phyloP scores from a whole-genome alignment of 2,888 invertebrate species.

The Melolontha melolontha region DNA sequence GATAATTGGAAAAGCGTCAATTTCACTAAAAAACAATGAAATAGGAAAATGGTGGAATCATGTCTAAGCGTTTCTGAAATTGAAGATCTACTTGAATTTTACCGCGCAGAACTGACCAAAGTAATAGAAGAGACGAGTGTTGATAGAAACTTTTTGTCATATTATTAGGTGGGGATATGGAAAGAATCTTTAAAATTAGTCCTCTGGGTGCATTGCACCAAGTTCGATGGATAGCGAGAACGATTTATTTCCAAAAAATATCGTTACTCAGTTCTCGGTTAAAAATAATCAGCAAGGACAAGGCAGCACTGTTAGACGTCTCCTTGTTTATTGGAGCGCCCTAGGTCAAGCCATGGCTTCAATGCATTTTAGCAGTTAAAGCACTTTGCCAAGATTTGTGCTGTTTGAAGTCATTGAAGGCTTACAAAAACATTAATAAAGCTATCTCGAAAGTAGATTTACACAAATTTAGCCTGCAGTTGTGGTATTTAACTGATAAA shows the following conservation, averaged over 20 bases:
- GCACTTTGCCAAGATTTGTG: constrained; percentile 45
- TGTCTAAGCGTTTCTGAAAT: constrained; percentile 23
- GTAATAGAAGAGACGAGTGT: constrained; percentile 49
- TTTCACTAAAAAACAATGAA: constrained; percentile 26
- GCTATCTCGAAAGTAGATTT: constrained; percentile 48
- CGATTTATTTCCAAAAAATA: constrained; percentile 52
- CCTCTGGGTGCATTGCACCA: constrained; percentile 51
- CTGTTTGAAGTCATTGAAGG: constrained; percentile 45
- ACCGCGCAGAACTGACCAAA: constrained; percentile 46
- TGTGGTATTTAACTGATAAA: constrained; percentile 50
- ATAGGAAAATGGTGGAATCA: background rate
- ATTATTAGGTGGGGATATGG: constrained; percentile 47
- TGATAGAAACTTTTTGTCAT: constrained; percentile 47
- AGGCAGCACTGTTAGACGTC: constrained; percentile 44
- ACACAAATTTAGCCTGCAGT: constrained; percentile 48
- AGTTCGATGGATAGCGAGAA: constrained; percentile 54
- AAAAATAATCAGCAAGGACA: constrained; percentile 45
- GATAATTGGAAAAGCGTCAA: constrained; percentile 25
- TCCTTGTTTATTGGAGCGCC: constrained; percentile 50
- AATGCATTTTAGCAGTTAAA: constrained; percentile 50
- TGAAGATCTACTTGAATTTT: constrained; percentile 38
- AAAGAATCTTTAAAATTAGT: constrained; percentile 46
- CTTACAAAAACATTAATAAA: constrained; percentile 46
- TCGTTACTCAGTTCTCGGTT: constrained; percentile 46
- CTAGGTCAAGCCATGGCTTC: constrained; percentile 53